These are phyloP conservation scores for Meteorus colon DNA, from an alignment of 2,888 invertebrate species.

Conservation along the genomic window DNA sequence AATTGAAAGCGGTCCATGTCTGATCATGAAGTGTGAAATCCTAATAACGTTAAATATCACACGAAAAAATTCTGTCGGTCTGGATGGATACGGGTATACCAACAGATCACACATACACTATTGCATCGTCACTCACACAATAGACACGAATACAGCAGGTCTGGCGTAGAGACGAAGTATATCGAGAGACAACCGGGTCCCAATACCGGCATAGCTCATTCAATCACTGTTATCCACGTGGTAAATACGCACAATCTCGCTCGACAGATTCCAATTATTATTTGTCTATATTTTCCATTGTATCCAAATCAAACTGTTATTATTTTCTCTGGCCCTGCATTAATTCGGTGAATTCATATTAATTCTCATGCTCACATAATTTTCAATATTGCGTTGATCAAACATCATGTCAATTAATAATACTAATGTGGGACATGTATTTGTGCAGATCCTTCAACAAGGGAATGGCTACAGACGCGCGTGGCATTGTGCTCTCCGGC, in stretches of 20 bases:
- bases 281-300: background rate
- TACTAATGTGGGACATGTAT: background rate
- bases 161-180: background rate
- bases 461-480: slow-evolving; percentile 63
- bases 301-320: background rate
- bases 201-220: slow-evolving; percentile 48
- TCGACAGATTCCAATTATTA: background rate
- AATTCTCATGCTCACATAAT: slow-evolving; percentile 3
- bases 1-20: no score
- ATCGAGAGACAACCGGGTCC: slow-evolving; percentile 51
- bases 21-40: no score
- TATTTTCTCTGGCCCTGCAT: background rate
- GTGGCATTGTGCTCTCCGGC: slow-evolving; percentile 77
- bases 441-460: slow-evolving; percentile 58
- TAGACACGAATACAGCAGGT: background rate
- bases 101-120: slow-evolving; percentile 25
- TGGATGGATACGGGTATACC: background rate
- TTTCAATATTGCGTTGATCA: slow-evolving; percentile 1
- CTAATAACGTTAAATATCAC: no score
- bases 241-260: slow-evolving; percentile 40
- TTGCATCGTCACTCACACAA: background rate
- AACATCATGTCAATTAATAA: slow-evolving; percentile 13
- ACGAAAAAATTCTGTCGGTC: background rate
- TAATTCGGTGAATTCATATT: background rate
- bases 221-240: slow-evolving; percentile 47